Percentiles rank a stretch among this genome's conserved stretches.
Conservation (phyloP, 2,888 invertebrate genomes). For the Thumatha senex region DNA sequence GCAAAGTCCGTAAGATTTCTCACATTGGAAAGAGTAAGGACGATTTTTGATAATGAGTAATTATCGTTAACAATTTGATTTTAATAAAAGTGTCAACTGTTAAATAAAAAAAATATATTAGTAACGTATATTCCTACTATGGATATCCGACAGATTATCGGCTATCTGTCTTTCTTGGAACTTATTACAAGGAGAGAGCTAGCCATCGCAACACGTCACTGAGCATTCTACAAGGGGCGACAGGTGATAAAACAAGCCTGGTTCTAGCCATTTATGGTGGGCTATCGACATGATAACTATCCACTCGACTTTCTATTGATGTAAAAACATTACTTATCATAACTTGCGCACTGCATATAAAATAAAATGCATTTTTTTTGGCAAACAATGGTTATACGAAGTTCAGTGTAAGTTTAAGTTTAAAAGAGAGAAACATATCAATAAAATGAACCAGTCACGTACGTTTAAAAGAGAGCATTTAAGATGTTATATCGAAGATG, state of each 20-base stretch:
- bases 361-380: slow-evolving; percentile 15
- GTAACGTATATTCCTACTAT: not conserved
- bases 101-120: too few species aligned
- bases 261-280: slow-evolving; percentile 40
- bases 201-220: slow-evolving; percentile 44
- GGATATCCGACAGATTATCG: slow-evolving; percentile 5
- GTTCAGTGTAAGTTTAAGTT: too few species aligned
- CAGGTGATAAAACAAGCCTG: slow-evolving; percentile 62
- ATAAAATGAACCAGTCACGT: too few species aligned
- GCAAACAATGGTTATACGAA: too few species aligned
- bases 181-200: slow-evolving; percentile 69
- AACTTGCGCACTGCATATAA: slow-evolving; percentile 18
- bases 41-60: too few species aligned
- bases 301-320: slow-evolving; percentile 65
- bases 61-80: too few species aligned
- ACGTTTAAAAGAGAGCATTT: too few species aligned
- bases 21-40: too few species aligned
- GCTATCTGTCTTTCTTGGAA: slow-evolving; percentile 45
- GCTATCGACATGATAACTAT: slow-evolving; percentile 48
- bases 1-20: too few species aligned
- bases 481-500: slow-evolving; percentile 23
- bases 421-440: too few species aligned
- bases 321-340: slow-evolving; percentile 45
- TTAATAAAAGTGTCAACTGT: too few species aligned
- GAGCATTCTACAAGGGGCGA: slow-evolving; percentile 54